Evolutionary conservation across 64 coral and sea anemone species (phyloP).

Genomic region (Stylophora pistillata): DNA sequence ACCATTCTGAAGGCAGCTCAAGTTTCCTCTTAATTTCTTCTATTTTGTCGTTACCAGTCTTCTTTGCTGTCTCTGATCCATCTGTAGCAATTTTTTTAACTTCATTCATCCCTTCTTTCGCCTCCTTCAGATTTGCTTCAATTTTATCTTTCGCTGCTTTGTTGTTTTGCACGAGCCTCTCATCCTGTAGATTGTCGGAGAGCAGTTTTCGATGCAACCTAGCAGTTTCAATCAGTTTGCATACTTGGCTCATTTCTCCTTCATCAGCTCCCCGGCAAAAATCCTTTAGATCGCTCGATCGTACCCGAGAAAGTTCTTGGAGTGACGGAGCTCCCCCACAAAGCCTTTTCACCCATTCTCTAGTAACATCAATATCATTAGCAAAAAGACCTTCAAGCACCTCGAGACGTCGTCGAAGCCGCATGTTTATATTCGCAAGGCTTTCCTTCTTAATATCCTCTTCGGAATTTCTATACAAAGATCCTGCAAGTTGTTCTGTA

Average conservation of each 20-base stretch:
- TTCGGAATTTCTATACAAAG: neutral
- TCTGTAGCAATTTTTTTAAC: neutral
- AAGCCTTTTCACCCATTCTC: constrained; percentile 6
- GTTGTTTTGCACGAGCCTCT: neutral
- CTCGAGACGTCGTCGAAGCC: constrained; percentile 26
- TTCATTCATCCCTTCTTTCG: neutral
- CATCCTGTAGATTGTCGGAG: neutral
- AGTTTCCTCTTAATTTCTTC: neutral
- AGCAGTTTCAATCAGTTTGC: neutral
- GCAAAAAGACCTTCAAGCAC: neutral
- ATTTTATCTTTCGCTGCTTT: neutral
- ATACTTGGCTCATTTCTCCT: constrained; percentile 31
- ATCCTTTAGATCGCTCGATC: neutral
- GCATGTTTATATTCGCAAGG: neutral
- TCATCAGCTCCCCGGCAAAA: constrained; percentile 22
- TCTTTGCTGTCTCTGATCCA: neutral
- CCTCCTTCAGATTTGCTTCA: neutral
- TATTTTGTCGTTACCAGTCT: neutral
- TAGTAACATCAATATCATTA: neutral
- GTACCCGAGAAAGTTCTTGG: constrained; percentile 11
- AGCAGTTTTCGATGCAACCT: neutral
- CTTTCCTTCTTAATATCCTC: neutral
- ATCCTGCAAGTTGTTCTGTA: constrained; percentile 6
- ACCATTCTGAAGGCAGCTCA: neutral
- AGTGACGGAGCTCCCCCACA: constrained; percentile 18